Evolutionary conservation across 2,888 invertebrate species (phyloP), one percentile per base, ranked within the genome.

Genomic region (Embidobia sp.): DNA sequence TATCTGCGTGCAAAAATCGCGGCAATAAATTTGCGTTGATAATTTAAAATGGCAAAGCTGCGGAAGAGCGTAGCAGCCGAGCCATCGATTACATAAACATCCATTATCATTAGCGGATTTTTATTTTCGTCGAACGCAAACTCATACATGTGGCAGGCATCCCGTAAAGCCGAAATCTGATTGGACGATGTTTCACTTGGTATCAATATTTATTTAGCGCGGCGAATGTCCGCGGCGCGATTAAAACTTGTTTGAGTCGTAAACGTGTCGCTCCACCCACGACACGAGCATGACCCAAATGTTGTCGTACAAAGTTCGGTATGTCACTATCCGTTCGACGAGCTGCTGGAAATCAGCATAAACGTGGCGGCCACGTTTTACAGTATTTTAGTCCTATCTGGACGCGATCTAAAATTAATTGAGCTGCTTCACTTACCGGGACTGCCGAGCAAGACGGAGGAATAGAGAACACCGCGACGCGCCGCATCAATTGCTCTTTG

Each of bases 381-480:
- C 53, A 40, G 31, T 55, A 64, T 55, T 63, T 64, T 31, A 27
- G 33, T 29, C 27, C 46, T 63, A 64, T 64, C 63, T 29, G 55
- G 16, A 27, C 48, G 55, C 31, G 55, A 64, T 73, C 55, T 64
- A 73, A 63, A 75, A 64, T 69, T 86, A 85, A 86, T 86, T 57
- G 48, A 59, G 48, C 29, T 51, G 26, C 55, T 53, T 51, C 90
- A 94, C 93, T 94, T 92, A 91, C 94, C 95, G 90, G 96, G 96
- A 92, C 96, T 96, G 91, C 96, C 96, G 90, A 96, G 94, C 93
- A 96, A 96, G 91, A 96, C 96, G 90, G 96, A 96, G 91, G 96
- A 96, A 92, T 96, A 96, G 83, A 94, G 91, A 89, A 95, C 94
- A 90, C 96, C 94, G 91, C 96, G 94, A 91, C 96, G 94, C 89